Percentiles rank a stretch among this genome's conserved stretches.
Evolutionary conservation across 2,113 vertebrate species (phyloP).

Genomic region (Candoia aspera): DNA sequence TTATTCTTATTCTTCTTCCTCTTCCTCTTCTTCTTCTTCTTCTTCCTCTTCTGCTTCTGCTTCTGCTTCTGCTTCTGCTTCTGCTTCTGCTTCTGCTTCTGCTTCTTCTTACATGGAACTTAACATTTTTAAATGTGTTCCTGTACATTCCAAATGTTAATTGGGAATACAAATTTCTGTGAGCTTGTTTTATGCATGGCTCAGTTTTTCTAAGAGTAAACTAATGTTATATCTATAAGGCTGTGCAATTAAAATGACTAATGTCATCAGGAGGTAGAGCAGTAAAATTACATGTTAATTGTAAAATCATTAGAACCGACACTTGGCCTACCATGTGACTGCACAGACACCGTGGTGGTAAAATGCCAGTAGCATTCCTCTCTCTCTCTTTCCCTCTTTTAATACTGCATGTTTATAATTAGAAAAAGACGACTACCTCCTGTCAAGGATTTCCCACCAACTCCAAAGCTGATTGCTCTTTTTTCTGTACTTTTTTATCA

Average conservation of each 20-base stretch:
- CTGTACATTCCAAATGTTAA: slow-evolving; percentile 68
- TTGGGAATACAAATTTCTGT: slow-evolving; percentile 63
- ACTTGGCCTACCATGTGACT: slow-evolving; percentile 68
- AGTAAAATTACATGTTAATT: slow-evolving; percentile 69
- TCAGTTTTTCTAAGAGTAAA: slow-evolving; percentile 55
- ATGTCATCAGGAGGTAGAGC: slow-evolving; percentile 52
- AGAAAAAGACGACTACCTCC: slow-evolving; percentile 59
- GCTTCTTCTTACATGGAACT: too few relatives aligned
- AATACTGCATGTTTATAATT: slow-evolving; percentile 66
- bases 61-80: too few relatives aligned
- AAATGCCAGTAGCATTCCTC: slow-evolving; percentile 64
- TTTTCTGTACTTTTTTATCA: slow-evolving; percentile 31
- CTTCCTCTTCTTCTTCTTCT: too few relatives aligned
- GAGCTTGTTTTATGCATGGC: slow-evolving; percentile 26
- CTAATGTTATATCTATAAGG: slow-evolving; percentile 49
- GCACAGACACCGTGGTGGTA: slow-evolving; percentile 54
- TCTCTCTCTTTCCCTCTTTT: slow-evolving; percentile 9
- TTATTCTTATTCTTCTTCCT: not conserved
- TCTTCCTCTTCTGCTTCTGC: too few relatives aligned
- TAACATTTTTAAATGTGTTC: slow-evolving; percentile 60
- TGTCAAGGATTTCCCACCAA: slow-evolving; percentile 61
- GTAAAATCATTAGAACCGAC: slow-evolving; percentile 68
- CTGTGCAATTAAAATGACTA: slow-evolving; percentile 55
- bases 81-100: too few relatives aligned
- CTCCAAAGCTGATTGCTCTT: slow-evolving; percentile 41